These are phyloP conservation scores for Trachelus tabidus DNA, from an alignment of 2,888 invertebrate genomes.

Conservation along the genomic window DNA sequence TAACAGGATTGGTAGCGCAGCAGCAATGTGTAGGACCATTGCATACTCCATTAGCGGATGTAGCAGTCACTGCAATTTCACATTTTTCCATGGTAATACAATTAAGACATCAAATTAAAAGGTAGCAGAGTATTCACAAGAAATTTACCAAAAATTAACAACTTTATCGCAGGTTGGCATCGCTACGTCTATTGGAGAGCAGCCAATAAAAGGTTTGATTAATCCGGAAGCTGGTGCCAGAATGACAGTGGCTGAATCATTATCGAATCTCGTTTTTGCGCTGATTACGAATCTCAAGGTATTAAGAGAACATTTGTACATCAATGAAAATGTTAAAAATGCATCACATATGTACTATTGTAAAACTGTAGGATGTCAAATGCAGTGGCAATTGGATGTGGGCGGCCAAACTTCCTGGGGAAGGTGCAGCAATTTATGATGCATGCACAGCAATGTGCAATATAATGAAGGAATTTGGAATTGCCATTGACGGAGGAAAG, in stretches of 20 bases:
- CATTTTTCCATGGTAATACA: conserved; percentile 77
- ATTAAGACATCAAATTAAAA: neutral
- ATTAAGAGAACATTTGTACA: conserved; percentile 4
- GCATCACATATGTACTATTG: neutral
- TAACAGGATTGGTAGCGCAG: conserved; percentile 94
- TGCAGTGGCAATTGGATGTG: conserved; percentile 99
- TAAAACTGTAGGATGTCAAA: conserved; percentile 83
- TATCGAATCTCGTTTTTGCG: conserved; percentile 91
- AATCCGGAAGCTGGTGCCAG: conserved; percentile 89
- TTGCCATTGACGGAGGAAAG: conserved; percentile 97
- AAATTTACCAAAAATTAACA: neutral
- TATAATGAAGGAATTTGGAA: conserved; percentile 83
- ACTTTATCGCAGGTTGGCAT: conserved; percentile 72
- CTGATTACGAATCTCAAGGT: conserved; percentile 70
- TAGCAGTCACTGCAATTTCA: conserved; percentile 89
- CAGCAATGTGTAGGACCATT: conserved; percentile 98
- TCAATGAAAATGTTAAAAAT: conserved; percentile 5
- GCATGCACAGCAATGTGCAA: conserved; percentile 91
- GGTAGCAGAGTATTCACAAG: neutral
- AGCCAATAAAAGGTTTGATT: conserved; percentile 93
- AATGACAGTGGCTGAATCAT: conserved; percentile 93
- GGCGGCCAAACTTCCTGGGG: conserved; percentile 94
- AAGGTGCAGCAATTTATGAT: conserved; percentile 87
- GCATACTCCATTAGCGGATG: conserved; percentile 96
- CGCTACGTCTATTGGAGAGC: conserved; percentile 96